Evolutionary conservation across 2,888 invertebrate genomes (phyloP).

Genomic region (Latrodectus elegans): DNA sequence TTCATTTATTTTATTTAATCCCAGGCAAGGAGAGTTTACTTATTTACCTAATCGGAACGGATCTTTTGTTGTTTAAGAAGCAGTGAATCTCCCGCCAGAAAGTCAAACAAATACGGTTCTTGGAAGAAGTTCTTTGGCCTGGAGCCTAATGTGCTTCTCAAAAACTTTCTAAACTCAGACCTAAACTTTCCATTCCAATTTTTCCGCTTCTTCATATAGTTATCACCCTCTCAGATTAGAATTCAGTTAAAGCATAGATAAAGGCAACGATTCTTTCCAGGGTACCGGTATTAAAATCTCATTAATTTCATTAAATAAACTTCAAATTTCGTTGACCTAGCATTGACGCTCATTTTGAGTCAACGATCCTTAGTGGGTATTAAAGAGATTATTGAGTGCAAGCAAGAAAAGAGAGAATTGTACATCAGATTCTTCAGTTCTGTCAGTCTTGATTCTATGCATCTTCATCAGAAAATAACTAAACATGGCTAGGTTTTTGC

Average conservation of each 20-base stretch:
- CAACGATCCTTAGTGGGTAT: too few relatives aligned
- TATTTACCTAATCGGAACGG: background rate
- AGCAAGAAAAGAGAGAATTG: too few relatives aligned
- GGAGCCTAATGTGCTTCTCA: slow-evolving; percentile 24
- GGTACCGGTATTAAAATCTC: slow-evolving; percentile 1
- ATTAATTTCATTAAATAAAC: slow-evolving; percentile 4
- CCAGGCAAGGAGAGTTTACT: background rate
- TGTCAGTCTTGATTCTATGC: too few relatives aligned
- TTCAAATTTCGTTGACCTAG: too few relatives aligned
- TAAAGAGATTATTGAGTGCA: too few relatives aligned
- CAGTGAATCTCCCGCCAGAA: background rate
- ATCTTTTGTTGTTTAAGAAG: too few relatives aligned
- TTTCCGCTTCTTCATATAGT: slow-evolving; percentile 4
- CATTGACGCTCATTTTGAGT: too few relatives aligned
- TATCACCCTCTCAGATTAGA: slow-evolving; percentile 1
- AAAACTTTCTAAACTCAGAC: background rate
- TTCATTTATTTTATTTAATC: background rate
- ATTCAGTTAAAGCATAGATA: slow-evolving; percentile 2
- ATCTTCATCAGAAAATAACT: too few relatives aligned
- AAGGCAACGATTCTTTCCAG: slow-evolving; percentile 9
- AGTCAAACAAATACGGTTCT: slow-evolving; percentile 14
- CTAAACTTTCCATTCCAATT: background rate
- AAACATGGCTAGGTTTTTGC: too few relatives aligned
- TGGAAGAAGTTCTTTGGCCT: slow-evolving; percentile 1
- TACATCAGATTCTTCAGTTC: too few relatives aligned